These are phyloP conservation scores for Pseudopodoces humilis DNA, from an alignment of 2,113 vertebrate species.

Conservation along the genomic window DNA sequence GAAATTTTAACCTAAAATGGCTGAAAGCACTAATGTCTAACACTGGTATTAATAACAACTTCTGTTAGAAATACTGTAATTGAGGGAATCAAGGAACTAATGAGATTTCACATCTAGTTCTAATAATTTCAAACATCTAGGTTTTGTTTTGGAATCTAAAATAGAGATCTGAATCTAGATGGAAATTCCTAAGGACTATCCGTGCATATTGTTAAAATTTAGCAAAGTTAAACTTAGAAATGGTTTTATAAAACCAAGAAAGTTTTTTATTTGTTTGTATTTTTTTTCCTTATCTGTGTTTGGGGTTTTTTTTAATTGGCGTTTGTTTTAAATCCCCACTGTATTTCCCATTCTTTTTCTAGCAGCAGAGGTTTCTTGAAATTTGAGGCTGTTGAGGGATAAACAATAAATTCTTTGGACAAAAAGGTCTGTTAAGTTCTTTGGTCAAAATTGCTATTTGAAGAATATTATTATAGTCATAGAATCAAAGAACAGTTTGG, in stretches of 20 bases:
- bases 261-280: neutral
- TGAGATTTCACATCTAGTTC: neutral
- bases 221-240: neutral
- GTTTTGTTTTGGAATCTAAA: neutral
- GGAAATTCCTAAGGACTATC: neutral
- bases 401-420: neutral
- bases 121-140: neutral
- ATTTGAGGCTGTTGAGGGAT: neutral
- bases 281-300: neutral
- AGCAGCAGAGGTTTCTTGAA: neutral
- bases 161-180: neutral
- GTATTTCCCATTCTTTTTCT: neutral
- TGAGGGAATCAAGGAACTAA: neutral
- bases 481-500: neutral
- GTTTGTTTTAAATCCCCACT: neutral
- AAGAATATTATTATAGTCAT: neutral
- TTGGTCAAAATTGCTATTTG: neutral
- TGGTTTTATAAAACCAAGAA: neutral
- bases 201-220: neutral
- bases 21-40: neutral
- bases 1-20: neutral
- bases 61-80: neutral
- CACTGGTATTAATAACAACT: neutral
- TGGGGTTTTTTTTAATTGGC: fast-evolving
- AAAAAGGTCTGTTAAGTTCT: neutral